Percentiles rank a stretch among this genome's conserved stretches.
Conservation (phyloP, 2,113 vertebrate genomes). For the Columbina picui region DNA sequence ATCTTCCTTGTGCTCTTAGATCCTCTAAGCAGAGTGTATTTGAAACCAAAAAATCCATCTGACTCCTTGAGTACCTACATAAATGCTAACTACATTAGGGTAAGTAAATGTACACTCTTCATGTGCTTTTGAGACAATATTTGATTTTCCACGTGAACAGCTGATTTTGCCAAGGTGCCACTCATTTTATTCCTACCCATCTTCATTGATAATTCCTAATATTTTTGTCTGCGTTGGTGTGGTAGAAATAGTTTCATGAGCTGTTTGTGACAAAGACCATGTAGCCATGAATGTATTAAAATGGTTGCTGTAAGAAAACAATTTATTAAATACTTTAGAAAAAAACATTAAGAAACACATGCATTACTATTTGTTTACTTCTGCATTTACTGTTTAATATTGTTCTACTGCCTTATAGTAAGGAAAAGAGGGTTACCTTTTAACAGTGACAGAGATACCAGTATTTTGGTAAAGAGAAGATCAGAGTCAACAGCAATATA, state of each 20-base stretch:
- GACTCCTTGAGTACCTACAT: conserved; percentile 93
- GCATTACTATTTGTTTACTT: not conserved
- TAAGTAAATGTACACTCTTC: conserved; percentile 74
- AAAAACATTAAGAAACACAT: not conserved
- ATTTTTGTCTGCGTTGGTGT: not conserved
- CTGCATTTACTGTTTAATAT: not conserved
- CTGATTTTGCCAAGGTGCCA: not conserved
- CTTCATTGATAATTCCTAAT: not conserved
- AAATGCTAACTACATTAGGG: conserved; percentile 95
- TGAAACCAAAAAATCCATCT: conserved; percentile 86
- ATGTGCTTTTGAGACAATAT: conserved; percentile 12
- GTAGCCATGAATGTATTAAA: not conserved
- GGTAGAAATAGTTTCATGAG: not conserved
- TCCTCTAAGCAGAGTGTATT: conserved; percentile 90
- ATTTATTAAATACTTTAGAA: not conserved
- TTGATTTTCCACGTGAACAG: not conserved
- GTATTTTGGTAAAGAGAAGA: not conserved
- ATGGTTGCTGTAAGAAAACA: not conserved
- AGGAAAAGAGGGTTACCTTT: not conserved
- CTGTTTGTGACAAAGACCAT: not conserved
- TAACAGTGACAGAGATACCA: not conserved
- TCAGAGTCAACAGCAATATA: not conserved
- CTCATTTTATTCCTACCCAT: not conserved
- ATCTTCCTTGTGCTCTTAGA: conserved; percentile 79
- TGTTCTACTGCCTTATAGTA: not conserved